Evolutionary conservation across 1,140 invertebrate genomes (phyloP), one percentile per base, ranked within the genome.

Genomic region (Zophobas atratus): DNA sequence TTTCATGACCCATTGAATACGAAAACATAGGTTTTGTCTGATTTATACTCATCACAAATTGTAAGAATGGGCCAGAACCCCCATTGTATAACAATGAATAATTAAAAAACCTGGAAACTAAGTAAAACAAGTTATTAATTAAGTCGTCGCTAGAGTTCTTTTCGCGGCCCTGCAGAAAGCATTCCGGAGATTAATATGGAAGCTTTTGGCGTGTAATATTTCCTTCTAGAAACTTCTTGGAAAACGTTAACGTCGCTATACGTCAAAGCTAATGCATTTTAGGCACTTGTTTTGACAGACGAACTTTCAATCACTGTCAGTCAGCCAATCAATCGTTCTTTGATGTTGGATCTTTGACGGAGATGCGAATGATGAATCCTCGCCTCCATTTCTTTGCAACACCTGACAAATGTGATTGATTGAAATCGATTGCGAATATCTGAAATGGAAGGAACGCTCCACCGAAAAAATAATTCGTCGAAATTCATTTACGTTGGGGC

Each of bases 351-450:
- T 83, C 82, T 79, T 79, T 81, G 81, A 80, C 77, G 79, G 77
- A 81, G 76, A 79, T 60, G 57, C 51, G 63, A 63, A 72, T 70
- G 74, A 60, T 78, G 53, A 74, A 73, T 77, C 76, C 60, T 73
- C 72, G 51, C 60, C 56, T 74, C 75, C 74, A 60, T 75, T 80
- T 71, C 72, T 78, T 57, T 73, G 72, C 75, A 83, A 81, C 78
- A 79, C 78, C 81, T 82, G 82, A 84, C 83, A 84, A 84, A 84
- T 84, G 81, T 84, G 83, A 84, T 84, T 81, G 83, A 84, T 84
- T 84, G 79, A 73, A 77, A 81, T 82, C 80, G 82, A 84, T 84
- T 80, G 78, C 73, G 76, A 74, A 80, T 80, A 81, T 80, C 74
- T 73, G 32, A 70, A 39, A 38, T n/a, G 49, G 49, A 1, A 41